These are phyloP conservation scores for Meriones psammophilus DNA, from an alignment of 2,797 vertebrate genomes.

Conservation along the genomic window DNA sequence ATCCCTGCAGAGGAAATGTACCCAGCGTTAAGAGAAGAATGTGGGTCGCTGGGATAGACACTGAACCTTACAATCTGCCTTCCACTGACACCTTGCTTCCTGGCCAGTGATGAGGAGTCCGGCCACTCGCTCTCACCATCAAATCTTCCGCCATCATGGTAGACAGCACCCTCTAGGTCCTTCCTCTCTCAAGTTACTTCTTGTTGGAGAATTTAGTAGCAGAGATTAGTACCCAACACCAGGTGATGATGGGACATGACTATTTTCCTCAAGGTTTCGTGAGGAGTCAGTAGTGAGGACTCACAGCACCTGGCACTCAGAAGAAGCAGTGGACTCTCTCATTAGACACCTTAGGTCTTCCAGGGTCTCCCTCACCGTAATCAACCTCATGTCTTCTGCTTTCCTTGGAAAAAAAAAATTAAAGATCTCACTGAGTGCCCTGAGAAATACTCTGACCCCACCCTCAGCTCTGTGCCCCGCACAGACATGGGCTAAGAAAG, in stretches of 20 bases:
- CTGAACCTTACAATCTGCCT: not conserved
- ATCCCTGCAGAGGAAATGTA: not conserved
- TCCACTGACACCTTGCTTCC: not conserved
- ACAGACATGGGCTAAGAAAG: fast-evolving
- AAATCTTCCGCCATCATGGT: no score
- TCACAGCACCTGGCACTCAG: not conserved
- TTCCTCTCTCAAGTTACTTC: not conserved
- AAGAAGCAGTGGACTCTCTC: not conserved
- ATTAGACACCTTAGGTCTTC: not conserved
- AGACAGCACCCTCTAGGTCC: not conserved
- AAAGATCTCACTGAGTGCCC: not conserved
- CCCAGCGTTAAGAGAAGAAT: not conserved
- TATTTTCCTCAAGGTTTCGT: not conserved
- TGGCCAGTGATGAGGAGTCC: not conserved
- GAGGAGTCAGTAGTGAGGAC: not conserved
- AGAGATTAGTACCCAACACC: not conserved
- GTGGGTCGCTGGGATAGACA: not conserved
- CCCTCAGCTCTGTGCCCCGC: no score
- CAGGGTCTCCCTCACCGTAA: not conserved
- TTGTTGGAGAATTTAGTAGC: not conserved
- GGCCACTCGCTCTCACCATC: not conserved
- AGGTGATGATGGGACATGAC: no score
- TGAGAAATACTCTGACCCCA: not conserved
- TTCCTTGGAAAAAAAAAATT: not conserved
- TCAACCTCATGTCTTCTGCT: not conserved